These are phyloP conservation scores for Cynoglossus semilaevis DNA, from an alignment of 2,113 vertebrate genomes.

Conservation along the genomic window DNA sequence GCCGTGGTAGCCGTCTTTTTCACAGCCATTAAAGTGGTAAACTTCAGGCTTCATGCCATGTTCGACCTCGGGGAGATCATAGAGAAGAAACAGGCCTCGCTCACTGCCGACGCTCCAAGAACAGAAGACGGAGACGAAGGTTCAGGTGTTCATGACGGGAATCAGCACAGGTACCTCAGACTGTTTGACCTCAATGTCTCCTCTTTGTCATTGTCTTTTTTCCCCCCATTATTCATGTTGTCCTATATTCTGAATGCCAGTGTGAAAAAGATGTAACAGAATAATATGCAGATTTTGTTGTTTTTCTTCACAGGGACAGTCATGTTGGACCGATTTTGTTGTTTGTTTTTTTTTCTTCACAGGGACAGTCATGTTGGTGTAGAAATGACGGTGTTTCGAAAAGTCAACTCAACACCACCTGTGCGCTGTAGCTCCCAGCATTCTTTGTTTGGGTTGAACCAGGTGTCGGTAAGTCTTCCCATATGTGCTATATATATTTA, in stretches of 20 bases:
- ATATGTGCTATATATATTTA: neutral
- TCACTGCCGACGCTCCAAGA: slow-evolving; percentile 74
- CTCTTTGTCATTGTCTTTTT: neutral
- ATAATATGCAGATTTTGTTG: too few relatives aligned
- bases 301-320: neutral
- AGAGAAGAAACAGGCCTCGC: slow-evolving; percentile 82
- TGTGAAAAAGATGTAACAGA: too few relatives aligned
- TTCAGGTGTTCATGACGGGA: slow-evolving; percentile 72
- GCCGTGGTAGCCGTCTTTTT: slow-evolving; percentile 85
- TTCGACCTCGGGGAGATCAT: slow-evolving; percentile 90
- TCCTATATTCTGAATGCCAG: too few relatives aligned
- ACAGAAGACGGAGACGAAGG: slow-evolving; percentile 76
- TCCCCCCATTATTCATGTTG: too few relatives aligned
- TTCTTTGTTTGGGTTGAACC: slow-evolving; percentile 87
- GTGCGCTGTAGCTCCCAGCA: slow-evolving; percentile 92
- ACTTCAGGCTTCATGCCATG: slow-evolving; percentile 88
- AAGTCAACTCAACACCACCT: slow-evolving; percentile 86
- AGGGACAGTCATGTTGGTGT: slow-evolving; percentile 84
- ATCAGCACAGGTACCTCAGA: slow-evolving; percentile 75
- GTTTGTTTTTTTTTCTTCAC: slow-evolving; percentile 21
- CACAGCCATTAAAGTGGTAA: slow-evolving; percentile 84
- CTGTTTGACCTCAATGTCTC: too few relatives aligned
- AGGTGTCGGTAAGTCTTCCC: slow-evolving; percentile 82
- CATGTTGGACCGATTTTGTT: neutral
- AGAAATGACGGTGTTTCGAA: slow-evolving; percentile 90